Percentiles rank a stretch among this genome's conserved stretches.
Evolutionary conservation across 2,888 invertebrate species (phyloP).

Genomic region (Pasiphila rectangulata): DNA sequence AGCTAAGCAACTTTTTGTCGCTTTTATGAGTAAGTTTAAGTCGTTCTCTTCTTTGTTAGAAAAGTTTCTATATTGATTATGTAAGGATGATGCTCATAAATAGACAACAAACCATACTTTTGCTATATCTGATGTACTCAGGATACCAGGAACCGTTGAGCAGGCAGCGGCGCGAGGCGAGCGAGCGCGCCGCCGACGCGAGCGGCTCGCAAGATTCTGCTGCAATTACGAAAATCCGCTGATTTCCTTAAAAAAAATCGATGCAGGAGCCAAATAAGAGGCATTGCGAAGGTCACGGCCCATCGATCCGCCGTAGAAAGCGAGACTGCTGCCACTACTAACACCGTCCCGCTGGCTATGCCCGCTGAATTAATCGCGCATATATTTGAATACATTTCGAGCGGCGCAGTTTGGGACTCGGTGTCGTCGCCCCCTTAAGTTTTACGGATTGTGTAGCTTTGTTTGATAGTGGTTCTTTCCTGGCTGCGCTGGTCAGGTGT

Average conservation of each 20-base stretch:
- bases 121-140: not conserved
- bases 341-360: constrained; percentile 81
- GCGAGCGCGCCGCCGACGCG: not conserved
- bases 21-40: too few species aligned
- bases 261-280: constrained; percentile 72
- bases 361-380: constrained; percentile 82
- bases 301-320: constrained; percentile 80
- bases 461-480: not conserved
- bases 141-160: not conserved
- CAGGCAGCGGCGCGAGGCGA: not conserved
- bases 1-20: too few species aligned
- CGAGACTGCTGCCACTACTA: constrained; percentile 80
- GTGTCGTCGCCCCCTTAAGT: constrained; percentile 78
- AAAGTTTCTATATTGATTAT: too few species aligned
- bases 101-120: not conserved
- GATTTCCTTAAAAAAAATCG: constrained; percentile 56
- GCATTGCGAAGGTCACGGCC: constrained; percentile 78
- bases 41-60: too few species aligned
- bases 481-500: too few species aligned
- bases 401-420: constrained; percentile 67
- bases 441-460: constrained; percentile 68
- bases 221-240: constrained; percentile 27
- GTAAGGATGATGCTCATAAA: too few species aligned
- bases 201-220: constrained; percentile 20
- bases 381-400: constrained; percentile 78